phyloP scores from a whole-genome alignment of 2,888 invertebrate species.

The Bhutanitis thaidina region DNA sequence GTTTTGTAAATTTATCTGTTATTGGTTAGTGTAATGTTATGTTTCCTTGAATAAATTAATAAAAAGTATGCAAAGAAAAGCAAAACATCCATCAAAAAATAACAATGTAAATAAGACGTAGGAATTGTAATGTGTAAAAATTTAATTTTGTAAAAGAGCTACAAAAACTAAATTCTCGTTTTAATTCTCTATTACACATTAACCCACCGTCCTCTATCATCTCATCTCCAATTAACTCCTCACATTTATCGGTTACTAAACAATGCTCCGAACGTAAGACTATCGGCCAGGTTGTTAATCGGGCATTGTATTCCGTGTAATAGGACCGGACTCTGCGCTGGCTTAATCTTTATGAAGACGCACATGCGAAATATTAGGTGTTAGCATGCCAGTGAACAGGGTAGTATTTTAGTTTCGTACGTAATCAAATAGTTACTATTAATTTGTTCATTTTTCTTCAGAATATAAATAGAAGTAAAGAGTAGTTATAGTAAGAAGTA shows the following conservation, averaged over 20 bases:
- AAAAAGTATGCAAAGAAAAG: too few relatives aligned
- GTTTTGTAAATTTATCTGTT: too few relatives aligned
- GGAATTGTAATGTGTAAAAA: too few relatives aligned
- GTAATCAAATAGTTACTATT: not conserved
- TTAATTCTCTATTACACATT: not conserved
- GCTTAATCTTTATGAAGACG: conserved; percentile 43
- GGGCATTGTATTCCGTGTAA: conserved; percentile 44
- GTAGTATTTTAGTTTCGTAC: conserved; percentile 7
- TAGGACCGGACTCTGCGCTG: conserved; percentile 32
- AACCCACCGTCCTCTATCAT: not conserved
- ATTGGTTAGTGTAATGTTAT: too few relatives aligned
- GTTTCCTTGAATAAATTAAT: too few relatives aligned
- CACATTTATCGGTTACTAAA: conserved; percentile 14
- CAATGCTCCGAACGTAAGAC: conserved; percentile 8
- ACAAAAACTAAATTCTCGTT: not conserved
- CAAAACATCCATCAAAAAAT: too few relatives aligned
- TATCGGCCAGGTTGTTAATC: conserved; percentile 36
- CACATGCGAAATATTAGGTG: conserved; percentile 27
- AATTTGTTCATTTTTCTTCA: too few relatives aligned
- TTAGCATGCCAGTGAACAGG: conserved; percentile 9
- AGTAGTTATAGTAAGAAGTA: too few relatives aligned
- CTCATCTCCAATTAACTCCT: conserved; percentile 15
- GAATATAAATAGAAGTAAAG: too few relatives aligned
- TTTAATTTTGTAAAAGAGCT: too few relatives aligned
- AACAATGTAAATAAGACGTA: too few relatives aligned